A percentile compares a stretch with the other conserved stretches of the same genome.
These are phyloP conservation scores for Himantopus leucocephalus DNA, from an alignment of 2,113 vertebrate genomes.

Conservation along the genomic window DNA sequence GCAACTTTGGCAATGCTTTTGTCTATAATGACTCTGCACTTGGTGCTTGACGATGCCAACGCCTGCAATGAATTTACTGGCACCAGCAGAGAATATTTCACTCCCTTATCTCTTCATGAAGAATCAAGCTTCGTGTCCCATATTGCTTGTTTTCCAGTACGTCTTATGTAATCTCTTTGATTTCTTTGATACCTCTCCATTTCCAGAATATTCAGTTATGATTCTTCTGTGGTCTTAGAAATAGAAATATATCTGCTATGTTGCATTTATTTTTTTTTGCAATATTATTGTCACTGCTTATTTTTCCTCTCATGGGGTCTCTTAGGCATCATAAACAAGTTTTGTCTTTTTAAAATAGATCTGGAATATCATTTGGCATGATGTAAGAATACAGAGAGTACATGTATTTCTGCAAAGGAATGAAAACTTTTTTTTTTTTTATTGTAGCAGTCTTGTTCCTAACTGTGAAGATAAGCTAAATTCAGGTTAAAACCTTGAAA, in stretches of 20 bases:
- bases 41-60: neutral
- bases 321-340: neutral
- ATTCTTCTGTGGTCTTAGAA: neutral
- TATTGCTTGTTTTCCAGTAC: neutral
- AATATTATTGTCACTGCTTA: neutral
- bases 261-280: neutral
- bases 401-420: neutral
- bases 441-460: neutral
- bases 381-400: neutral
- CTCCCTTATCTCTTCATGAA: neutral
- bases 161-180: neutral
- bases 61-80: neutral
- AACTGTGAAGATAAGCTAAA: neutral
- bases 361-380: neutral
- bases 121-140: neutral
- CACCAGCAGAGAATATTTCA: neutral
- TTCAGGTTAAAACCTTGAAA: neutral
- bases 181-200: neutral
- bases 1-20: conserved; percentile 2
- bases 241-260: neutral
- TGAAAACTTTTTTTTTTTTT: neutral
- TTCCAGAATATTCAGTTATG: neutral
- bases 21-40: neutral
- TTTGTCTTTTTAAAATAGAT: neutral
- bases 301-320: neutral